Evolutionary conservation across 2,113 vertebrate genomes (phyloP).

Genomic region (Plestiodon gilberti): DNA sequence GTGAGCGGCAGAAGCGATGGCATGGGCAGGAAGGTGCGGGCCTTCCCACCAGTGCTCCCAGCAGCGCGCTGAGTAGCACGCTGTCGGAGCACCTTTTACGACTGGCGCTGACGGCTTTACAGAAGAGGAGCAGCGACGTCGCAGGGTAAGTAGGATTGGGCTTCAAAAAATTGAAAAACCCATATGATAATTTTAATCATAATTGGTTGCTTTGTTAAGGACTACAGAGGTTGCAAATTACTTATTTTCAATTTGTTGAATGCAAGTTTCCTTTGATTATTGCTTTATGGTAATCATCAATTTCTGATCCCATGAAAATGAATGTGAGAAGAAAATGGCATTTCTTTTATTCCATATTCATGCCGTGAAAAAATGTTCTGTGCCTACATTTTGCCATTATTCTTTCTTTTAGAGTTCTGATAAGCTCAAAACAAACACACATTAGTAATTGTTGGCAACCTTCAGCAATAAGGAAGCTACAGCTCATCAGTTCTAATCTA

Average conservation of each 20-base stretch:
- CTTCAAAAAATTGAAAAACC: neutral
- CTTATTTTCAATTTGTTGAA: neutral
- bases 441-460: slow-evolving; percentile 60
- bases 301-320: neutral
- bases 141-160: too few relatives aligned
- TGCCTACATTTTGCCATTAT: slow-evolving; percentile 28
- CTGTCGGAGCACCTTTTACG: too few relatives aligned
- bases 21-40: too few relatives aligned
- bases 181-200: neutral
- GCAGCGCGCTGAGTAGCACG: too few relatives aligned
- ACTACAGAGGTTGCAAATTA: neutral
- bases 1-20: too few relatives aligned
- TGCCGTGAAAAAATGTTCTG: slow-evolving; percentile 12
- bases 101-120: too few relatives aligned
- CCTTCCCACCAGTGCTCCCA: too few relatives aligned
- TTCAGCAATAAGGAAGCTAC: slow-evolving; percentile 56
- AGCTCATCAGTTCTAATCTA: slow-evolving; percentile 61
- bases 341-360: neutral
- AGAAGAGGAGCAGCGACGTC: too few relatives aligned
- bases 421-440: neutral
- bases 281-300: neutral
- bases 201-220: neutral
- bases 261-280: neutral
- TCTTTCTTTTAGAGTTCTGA: slow-evolving; percentile 2
- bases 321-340: neutral